These are phyloP conservation scores for Bungarus multicinctus DNA, from an alignment of 2,113 vertebrate genomes.

Conservation along the genomic window DNA sequence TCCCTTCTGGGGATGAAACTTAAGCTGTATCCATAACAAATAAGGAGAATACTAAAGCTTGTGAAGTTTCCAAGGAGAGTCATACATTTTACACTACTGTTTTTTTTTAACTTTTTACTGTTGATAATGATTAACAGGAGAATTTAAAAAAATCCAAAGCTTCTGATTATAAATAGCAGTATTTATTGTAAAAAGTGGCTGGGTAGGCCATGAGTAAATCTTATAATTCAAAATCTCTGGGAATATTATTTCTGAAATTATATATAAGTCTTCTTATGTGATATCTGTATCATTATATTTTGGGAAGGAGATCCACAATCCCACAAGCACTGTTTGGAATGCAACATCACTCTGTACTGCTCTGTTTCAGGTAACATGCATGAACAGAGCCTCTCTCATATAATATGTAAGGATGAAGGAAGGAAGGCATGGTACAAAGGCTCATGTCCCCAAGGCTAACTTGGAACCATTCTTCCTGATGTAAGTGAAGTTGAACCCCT, in stretches of 20 bases:
- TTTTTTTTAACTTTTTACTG: no score
- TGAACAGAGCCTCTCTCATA: neutral
- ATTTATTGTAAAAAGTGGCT: neutral
- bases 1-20: neutral
- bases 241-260: neutral
- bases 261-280: neutral
- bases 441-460: neutral
- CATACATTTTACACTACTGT: neutral
- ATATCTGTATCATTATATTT: neutral
- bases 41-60: neutral
- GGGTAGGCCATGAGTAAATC: neutral
- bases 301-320: neutral
- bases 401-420: neutral
- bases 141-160: neutral
- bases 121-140: neutral
- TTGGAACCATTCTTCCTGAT: neutral
- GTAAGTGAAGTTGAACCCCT: neutral
- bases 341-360: neutral
- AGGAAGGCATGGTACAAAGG: neutral
- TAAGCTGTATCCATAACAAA: neutral
- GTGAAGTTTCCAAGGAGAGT: neutral
- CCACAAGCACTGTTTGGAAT: neutral
- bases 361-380: neutral
- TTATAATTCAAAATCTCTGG: neutral
- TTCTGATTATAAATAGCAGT: neutral